Evolutionary conservation across 2,797 vertebrate species (phyloP), one percentile per base, ranked within the genome.

Genomic region (Karalla daura): DNA sequence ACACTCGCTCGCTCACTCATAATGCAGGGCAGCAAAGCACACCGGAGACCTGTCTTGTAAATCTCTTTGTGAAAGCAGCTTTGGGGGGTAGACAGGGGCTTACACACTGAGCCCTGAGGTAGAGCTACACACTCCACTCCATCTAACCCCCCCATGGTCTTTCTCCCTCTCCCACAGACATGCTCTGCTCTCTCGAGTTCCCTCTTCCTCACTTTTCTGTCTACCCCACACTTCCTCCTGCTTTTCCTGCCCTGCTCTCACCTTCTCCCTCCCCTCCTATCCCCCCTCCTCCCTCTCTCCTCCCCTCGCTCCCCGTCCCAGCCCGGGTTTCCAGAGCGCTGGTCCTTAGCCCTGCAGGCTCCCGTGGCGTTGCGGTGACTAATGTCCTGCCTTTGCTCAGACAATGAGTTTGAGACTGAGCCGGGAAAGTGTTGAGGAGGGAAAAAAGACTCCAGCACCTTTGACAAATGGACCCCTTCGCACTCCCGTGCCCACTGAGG

Each of bases 371-470:
- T 93, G 91, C 87, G 91, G 93, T 97, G 95, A 99, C 95, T 97
- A 97, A 98, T 97, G 96, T 95, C 94, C 90, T 94, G 94, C 94
- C 95, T 92, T 76, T 50, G 91, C 89, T 90, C 88, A 94, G 95
- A 97, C 96, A 98, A 98, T 96, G 96, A 97, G 94, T 96, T 94
- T 94, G 93, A 89, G 90, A 83, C 85, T 83, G 92, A 94, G 93
- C 88, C 70, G 93, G 93, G 94, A 95, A 96, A 95, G 94, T 91
- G 95, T 96, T 94, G 95, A 94, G 87, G 84, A 88, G 87, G 86
- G 85, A 84, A 78, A 86, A 86, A 93, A 94, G 93, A 95, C 95
- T 94, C 88, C 86, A 74, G 88, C 89, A 94, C 94, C 92, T 92
- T 92, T 98, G 96, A 98, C 95, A 97, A 99, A 98, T 97, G 95